Base-by-base conservation (phyloP, 2,888 invertebrate species). In the Achlya flavicornis region DNA sequence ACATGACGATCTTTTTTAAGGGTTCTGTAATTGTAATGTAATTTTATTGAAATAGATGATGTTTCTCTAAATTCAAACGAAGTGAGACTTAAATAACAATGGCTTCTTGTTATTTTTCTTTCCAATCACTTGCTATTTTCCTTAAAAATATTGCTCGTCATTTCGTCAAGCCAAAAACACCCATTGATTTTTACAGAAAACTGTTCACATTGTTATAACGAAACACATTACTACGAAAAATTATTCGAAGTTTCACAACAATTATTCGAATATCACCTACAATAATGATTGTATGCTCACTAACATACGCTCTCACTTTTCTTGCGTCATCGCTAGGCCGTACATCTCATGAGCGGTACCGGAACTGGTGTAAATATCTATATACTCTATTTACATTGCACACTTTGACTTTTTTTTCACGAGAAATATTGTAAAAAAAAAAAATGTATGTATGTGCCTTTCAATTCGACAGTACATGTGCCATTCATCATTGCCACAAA, bases 281-380 rank as follows among this genome's bases (percentile, higher is more conserved):
- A 58, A 63, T 62, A 16, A 8, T 48, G 16, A 48, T 46, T n/a
- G 4, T 48, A 48, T 66, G 46, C 48, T 48, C 89, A 91, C 90
- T 92, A 91, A 92, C 88, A 85, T 81, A 74, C 84, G 74, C 79
- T 85, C 81, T 88, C 90, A 91, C 91, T 91, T 90, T 46, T 85
- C 89, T 81, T 85, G 83, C 83, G 80, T 84, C 83, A 77, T 79
- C 85, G 92, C 94, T 95, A 97, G 97, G 97, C 97, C 94, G 97
- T 97, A 97, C 97, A 97, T 96, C 96, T 97, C 89, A 97, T 97
- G 97, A 97, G 97, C 95, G 96, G 97, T 95, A 96, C 96, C 94
- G 97, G 97, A 95, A 95, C 96, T 94, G 96, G 96, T 96, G 97
- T 97, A 97, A 97, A 96, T 97, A 97, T 96, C 78, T 79, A 81